Base-by-base conservation (phyloP, 2,888 invertebrate genomes). In the Heliconius sara region DNA sequence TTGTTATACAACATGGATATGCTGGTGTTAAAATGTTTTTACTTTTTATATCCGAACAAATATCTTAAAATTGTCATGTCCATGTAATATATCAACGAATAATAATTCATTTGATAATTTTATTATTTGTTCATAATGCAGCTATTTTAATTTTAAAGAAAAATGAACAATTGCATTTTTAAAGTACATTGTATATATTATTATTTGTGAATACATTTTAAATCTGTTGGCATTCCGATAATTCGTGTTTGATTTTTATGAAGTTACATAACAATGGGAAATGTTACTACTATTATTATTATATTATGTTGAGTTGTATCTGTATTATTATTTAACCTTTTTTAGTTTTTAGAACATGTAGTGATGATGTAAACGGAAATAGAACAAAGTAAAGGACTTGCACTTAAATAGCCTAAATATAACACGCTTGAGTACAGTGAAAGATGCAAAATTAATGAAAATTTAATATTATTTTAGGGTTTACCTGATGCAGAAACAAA, bases 301-400 rank as follows among this genome's bases (percentile, higher is more conserved):
- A 73, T 73, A 76, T 77, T 76, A 68, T 77, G 79, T 74, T 81
- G 72, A 65, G 84, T 87, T 88, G 88, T 91, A 89, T 90, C 88
- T 90, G 91, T 91, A 89, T 89, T 89, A 89, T 90, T 90, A 88
- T 89, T 86, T 87, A 88, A 88, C 86, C 77, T 78, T 60, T 77
- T 79, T 82, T 79, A 78, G 73, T 81, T 79, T 68, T 77, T 78
- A 81, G 76, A 75, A 77, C 70, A 74, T 81, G 39, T 76, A 81
- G 80, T 76, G 75, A 47, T 76, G 74, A 72, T 80, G 76, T 79
- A 80, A 66, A 74, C 52, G 65, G 79, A 75, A 80, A 79, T 79
- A 78, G 82, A 81, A 78, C 79, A 81, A 81, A 81, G 22, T 65
- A 71, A 71, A 70, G 52, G 78, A 80, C 43, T 39, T 57, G 76